Evolutionary conservation across 92 coral and sea anemone genomes (phyloP).

Genomic region (Zoanthus solanderi): DNA sequence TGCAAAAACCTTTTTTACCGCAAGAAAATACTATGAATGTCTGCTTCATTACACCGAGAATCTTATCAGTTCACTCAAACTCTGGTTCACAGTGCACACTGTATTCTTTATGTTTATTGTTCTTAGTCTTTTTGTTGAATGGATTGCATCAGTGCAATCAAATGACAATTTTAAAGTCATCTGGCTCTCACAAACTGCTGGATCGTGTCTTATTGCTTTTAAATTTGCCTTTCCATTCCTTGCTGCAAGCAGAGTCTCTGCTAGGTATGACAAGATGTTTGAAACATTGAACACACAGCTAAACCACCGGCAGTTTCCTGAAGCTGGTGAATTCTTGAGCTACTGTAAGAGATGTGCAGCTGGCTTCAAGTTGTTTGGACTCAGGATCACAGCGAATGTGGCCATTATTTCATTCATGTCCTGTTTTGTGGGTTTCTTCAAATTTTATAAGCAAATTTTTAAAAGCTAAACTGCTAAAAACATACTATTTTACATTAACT

Average conservation of each 20-base stretch:
- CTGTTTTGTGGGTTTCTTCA: slow-evolving; percentile 69
- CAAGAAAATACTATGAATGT: slow-evolving; percentile 67
- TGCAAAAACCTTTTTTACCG: slow-evolving; percentile 61
- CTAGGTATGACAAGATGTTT: slow-evolving; percentile 64
- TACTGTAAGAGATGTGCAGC: slow-evolving; percentile 68
- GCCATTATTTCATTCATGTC: slow-evolving; percentile 68
- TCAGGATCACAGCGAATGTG: slow-evolving; percentile 56
- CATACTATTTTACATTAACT: no score
- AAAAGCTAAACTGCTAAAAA: not conserved
- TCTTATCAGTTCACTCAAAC: slow-evolving; percentile 46
- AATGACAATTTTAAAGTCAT: slow-evolving; percentile 24
- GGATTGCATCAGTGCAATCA: slow-evolving; percentile 45
- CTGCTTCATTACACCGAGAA: slow-evolving; percentile 71
- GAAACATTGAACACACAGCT: slow-evolving; percentile 51
- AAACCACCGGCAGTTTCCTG: slow-evolving; percentile 42
- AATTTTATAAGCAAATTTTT: slow-evolving; percentile 59
- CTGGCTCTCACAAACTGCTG: slow-evolving; percentile 52
- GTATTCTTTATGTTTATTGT: slow-evolving; percentile 57
- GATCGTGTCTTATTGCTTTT: slow-evolving; percentile 68
- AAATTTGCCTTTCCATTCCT: slow-evolving; percentile 75
- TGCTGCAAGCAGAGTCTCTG: slow-evolving; percentile 72
- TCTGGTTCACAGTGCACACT: slow-evolving; percentile 71
- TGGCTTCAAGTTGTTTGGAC: slow-evolving; percentile 64
- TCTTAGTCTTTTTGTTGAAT: slow-evolving; percentile 53
- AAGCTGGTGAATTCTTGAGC: slow-evolving; percentile 66